Evolutionary conservation across 1,140 invertebrate genomes (phyloP), one percentile per base, ranked within the genome.

Genomic region (Pogonomyrmex californicus): DNA sequence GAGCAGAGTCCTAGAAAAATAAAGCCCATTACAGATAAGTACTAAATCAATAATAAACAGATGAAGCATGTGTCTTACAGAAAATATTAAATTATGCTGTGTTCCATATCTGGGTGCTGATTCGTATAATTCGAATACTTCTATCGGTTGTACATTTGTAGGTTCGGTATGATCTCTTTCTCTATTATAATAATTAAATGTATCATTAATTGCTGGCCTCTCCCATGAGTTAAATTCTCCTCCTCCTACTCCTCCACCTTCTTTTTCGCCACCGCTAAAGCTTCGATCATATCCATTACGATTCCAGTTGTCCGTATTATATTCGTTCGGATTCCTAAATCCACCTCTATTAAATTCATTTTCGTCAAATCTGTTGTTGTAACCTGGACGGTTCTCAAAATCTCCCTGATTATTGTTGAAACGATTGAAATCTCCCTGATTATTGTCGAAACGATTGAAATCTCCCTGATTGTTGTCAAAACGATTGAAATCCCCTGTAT

Each of bases 81-180:
- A 97, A 88, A 98, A 97, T 6, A 98, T 88, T 54, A 98, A 94
- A 95, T 98, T 97, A 85, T 96, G 96, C 66, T 96, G 95, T 58
- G 95, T 94, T 23, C 97, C 97, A 92, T 97, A 98, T 91, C 96
- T 95, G 4, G 96, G 96, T 56, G 96, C 95, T 1, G 97, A 98
- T 91, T 97, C 97, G 91, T 98, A 98, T 36, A 98, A 93, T 68
- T 96, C 95, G 91, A 98, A 98, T 1, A 95, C 94, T 82, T 97
- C 96, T 87, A 96, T 96, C 44, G 86, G 93, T 86, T 87, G 88
- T 82, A 93, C 93, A 87, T 86, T 85, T 10, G 92, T 77, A n/a
- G 82, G 17, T n/a, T 89, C 86, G 7, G 63, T 79, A 38, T 63
- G 47, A 30, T 62, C 49, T 73, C 76, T 73, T n/a, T 73, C 49